phyloP scores from a whole-genome alignment of 2,888 invertebrate species.

The Rhingia rostrata region DNA sequence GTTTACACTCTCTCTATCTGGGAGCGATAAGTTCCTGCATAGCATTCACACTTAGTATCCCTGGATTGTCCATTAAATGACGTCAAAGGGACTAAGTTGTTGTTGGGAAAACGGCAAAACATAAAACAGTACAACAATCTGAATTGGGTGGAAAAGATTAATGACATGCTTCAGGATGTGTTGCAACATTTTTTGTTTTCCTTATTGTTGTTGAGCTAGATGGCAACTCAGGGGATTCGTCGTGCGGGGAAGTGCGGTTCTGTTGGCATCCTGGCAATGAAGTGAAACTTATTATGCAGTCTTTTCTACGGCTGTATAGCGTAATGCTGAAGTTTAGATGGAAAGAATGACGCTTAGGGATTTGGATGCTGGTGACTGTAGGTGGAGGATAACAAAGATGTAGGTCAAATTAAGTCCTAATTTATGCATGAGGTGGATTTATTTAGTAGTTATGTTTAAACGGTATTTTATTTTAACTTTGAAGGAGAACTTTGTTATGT shows the following conservation, averaged over 20 bases:
- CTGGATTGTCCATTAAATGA: constrained; percentile 73
- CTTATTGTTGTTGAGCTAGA: constrained; percentile 16
- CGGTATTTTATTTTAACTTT: not conserved
- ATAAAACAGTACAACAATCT: constrained; percentile 51
- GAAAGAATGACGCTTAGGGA: constrained; percentile 64
- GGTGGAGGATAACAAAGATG: constrained; percentile 42
- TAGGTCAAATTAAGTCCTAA: constrained; percentile 70
- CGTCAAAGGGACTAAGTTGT: constrained; percentile 64
- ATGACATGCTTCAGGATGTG: constrained; percentile 71
- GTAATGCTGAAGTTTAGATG: constrained; percentile 73
- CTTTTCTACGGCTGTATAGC: constrained; percentile 55
- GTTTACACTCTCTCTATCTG: constrained; percentile 48
- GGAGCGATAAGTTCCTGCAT: constrained; percentile 37
- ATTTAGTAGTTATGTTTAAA: constrained; percentile 59
- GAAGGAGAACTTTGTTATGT: constrained; percentile 23
- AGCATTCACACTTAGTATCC: constrained; percentile 55
- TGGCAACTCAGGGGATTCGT: constrained; percentile 22
- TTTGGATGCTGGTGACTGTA: constrained; percentile 46
- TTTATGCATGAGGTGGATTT: constrained; percentile 70
- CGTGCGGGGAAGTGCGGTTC: not conserved
- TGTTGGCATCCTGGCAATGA: constrained; percentile 60
- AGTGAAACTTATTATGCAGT: constrained; percentile 74
- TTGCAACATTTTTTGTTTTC: constrained; percentile 50
- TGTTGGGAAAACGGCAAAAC: constrained; percentile 45
- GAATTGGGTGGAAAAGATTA: constrained; percentile 64